Evolutionary conservation across 2,888 invertebrate genomes (phyloP).

Genomic region (Chloromyia formosa): DNA sequence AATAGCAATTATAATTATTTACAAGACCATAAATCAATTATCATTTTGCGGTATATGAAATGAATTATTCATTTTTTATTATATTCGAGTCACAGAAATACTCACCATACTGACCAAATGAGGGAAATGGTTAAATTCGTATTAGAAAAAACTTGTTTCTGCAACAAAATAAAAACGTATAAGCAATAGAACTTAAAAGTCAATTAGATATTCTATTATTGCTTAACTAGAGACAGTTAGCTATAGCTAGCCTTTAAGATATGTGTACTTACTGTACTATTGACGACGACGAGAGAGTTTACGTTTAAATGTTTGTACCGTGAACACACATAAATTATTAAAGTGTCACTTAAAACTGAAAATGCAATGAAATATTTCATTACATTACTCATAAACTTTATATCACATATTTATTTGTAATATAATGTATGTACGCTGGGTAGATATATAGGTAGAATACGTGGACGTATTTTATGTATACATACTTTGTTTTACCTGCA

Average conservation of each 20-base stretch:
- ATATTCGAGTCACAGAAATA: constrained; percentile 5
- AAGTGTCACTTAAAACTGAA: constrained; percentile 40
- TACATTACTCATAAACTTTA: constrained; percentile 38
- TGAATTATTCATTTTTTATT: constrained; percentile 28
- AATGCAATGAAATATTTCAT: constrained; percentile 38
- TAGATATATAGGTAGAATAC: too few species aligned
- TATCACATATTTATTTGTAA: not conserved
- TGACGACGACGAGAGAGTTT: not conserved
- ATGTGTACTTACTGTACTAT: not conserved
- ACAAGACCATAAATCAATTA: constrained; percentile 30
- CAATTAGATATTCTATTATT: constrained; percentile 33
- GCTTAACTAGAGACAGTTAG: constrained; percentile 8
- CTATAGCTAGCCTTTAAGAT: not conserved
- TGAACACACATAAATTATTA: constrained; percentile 28
- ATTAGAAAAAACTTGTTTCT: not conserved
- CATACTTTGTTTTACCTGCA: not conserved
- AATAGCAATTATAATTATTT: constrained; percentile 24
- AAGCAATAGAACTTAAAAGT: constrained; percentile 18
- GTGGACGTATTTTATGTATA: not conserved
- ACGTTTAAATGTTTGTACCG: constrained; percentile 18
- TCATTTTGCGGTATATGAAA: constrained; percentile 7
- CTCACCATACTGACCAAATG: too few species aligned
- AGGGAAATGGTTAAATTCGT: not conserved
- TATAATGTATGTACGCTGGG: too few species aligned
- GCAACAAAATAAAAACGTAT: not conserved